Evolutionary conservation across 2,113 vertebrate genomes (phyloP).

Genomic region (Anhinga anhinga): DNA sequence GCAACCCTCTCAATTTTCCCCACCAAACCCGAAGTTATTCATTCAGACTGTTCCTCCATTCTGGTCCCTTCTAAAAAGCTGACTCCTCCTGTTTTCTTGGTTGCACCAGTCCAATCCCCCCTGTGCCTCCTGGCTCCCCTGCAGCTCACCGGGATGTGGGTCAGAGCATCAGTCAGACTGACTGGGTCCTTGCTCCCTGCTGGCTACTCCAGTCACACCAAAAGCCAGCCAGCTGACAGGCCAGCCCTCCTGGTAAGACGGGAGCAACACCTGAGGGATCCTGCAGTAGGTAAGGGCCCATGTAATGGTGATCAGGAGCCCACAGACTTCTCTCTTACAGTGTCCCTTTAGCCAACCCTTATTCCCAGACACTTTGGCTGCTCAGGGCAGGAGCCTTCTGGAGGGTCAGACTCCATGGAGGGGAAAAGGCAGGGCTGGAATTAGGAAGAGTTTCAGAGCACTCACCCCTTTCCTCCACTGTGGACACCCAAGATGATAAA

Average conservation of each 20-base stretch:
- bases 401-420: not conserved
- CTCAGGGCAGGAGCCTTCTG: not conserved
- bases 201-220: not conserved
- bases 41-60: not conserved
- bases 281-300: not conserved
- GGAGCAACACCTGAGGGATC: not conserved
- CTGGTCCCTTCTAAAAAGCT: not conserved
- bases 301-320: not conserved
- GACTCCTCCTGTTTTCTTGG: not conserved
- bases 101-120: not conserved
- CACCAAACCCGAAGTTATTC: not conserved
- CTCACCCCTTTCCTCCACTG: not conserved
- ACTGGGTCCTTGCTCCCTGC: not conserved
- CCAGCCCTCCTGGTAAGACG: not conserved
- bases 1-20: not conserved
- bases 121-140: not conserved
- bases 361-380: not conserved
- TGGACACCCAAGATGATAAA: not conserved
- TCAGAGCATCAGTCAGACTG: not conserved
- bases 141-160: not conserved
- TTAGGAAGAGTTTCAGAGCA: constrained; percentile 6
- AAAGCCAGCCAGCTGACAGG: not conserved
- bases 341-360: not conserved
- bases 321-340: not conserved
- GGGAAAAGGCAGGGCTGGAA: not conserved